These are phyloP conservation scores for Pseudomyrmex dendroicus DNA, from an alignment of 1,140 invertebrate species.

Conservation along the genomic window DNA sequence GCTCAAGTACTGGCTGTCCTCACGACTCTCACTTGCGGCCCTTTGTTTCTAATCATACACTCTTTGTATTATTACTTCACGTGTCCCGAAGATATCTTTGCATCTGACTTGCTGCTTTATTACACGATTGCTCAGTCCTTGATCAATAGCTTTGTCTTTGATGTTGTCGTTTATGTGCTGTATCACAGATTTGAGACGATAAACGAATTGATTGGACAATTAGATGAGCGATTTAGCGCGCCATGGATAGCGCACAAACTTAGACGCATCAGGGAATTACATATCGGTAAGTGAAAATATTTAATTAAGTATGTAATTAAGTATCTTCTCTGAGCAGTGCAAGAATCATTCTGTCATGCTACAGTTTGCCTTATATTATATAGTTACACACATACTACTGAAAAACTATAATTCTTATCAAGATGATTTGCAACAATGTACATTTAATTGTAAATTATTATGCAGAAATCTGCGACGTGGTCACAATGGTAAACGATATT, in stretches of 20 bases:
- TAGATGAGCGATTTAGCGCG: conserved; percentile 36
- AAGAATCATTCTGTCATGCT: too few species aligned
- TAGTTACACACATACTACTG: too few species aligned
- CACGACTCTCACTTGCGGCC: conserved; percentile 57
- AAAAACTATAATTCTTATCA: conserved; percentile 4
- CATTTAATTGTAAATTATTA: not conserved
- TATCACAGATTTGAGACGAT: conserved; percentile 67
- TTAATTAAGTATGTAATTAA: not conserved
- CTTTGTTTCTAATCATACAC: conserved; percentile 65
- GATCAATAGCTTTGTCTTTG: conserved; percentile 73
- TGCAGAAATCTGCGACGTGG: conserved; percentile 69
- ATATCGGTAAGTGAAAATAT: conserved; percentile 63
- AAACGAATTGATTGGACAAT: conserved; percentile 63
- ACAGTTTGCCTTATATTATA: too few species aligned
- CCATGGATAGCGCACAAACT: conserved; percentile 70
- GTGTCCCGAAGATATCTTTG: conserved; percentile 71
- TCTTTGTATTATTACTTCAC: conserved; percentile 73
- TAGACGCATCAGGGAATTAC: conserved; percentile 68
- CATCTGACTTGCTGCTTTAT: conserved; percentile 75
- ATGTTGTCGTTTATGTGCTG: conserved; percentile 67
- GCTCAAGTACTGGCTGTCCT: conserved; percentile 65
- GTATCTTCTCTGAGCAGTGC: not conserved
- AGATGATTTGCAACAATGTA: not conserved
- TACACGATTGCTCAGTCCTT: conserved; percentile 74
- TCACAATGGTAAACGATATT: conserved; percentile 70